A percentile compares a stretch with the other conserved stretches of the same genome.
These are phyloP conservation scores for Cryptoprocta ferox DNA, from an alignment of 2,797 vertebrate genomes.

Conservation along the genomic window DNA sequence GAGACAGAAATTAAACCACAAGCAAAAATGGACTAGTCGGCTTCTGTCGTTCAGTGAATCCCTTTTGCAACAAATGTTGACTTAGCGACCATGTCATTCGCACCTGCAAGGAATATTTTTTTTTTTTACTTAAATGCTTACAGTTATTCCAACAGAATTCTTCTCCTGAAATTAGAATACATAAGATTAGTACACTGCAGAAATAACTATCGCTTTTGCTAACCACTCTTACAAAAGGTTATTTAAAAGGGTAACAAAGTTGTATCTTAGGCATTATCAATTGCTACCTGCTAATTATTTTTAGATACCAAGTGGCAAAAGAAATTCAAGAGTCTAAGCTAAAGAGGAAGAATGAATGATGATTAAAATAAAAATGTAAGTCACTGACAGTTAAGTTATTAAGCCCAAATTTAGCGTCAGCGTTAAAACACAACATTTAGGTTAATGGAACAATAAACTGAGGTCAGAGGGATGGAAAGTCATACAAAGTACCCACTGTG, in stretches of 20 bases:
- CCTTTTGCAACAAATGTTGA: background rate
- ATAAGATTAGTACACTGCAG: background rate
- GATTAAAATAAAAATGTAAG: conserved; percentile 18
- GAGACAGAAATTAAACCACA: conserved; percentile 43
- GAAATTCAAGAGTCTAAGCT: conserved; percentile 42
- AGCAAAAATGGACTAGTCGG: background rate
- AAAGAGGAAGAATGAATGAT: background rate
- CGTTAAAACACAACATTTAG: conserved; percentile 38
- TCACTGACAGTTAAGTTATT: background rate
- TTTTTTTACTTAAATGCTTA: conserved; percentile 13
- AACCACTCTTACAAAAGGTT: conserved; percentile 8
- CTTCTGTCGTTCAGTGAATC: background rate
- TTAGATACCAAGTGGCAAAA: conserved; percentile 18
- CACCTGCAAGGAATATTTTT: conserved; percentile 53
- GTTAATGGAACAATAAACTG: conserved; percentile 20
- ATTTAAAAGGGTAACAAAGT: background rate
- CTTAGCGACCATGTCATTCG: background rate
- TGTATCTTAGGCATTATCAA: background rate
- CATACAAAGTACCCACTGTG: conserved; percentile 27
- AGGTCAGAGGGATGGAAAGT: background rate
- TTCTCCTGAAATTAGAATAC: conserved; percentile 58
- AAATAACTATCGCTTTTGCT: background rate
- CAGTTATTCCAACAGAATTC: background rate
- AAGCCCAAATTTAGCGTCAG: conserved; percentile 49
- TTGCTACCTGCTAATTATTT: background rate